A percentile compares a stretch with the other conserved stretches of the same genome.
Conservation (phyloP, 2,888 invertebrate species). For the Andrena praecox region DNA sequence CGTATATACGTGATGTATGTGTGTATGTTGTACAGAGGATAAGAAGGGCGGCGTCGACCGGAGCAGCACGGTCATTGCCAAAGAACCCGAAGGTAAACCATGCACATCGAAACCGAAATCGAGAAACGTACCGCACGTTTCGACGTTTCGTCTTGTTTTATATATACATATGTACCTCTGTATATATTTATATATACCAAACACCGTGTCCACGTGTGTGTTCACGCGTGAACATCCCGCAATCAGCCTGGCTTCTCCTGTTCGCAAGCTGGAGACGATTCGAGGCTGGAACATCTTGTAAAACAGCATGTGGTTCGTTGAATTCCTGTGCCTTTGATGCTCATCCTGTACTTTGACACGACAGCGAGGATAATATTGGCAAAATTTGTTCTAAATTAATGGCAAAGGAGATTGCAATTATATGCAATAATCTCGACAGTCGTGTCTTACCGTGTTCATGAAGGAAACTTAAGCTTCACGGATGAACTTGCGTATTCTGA, state of each 20-base stretch:
- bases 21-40: constrained; percentile 91
- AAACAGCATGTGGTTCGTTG: constrained; percentile 5
- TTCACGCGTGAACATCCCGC: constrained; percentile 52
- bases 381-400: too few species aligned
- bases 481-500: too few species aligned
- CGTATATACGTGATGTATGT: constrained; percentile 85
- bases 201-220: constrained; percentile 33
- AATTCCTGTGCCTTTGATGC: neutral
- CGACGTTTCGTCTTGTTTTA: constrained; percentile 57
- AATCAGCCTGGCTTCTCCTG: constrained; percentile 59
- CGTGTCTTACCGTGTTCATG: too few species aligned
- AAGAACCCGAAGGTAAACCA: constrained; percentile 94
- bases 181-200: constrained; percentile 33
- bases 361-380: too few species aligned
- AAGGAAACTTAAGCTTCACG: too few species aligned
- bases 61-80: constrained; percentile 97
- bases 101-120: constrained; percentile 47
- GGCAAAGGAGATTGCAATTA: too few species aligned
- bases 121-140: constrained; percentile 64
- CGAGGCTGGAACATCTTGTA: neutral
- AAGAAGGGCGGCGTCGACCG: constrained; percentile 97
- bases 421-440: too few species aligned
- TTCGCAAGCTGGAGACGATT: constrained; percentile 23
- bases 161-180: constrained; percentile 42
- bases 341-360: too few species aligned